Percentiles rank a stretch among this genome's conserved stretches.
phyloP scores from a whole-genome alignment of 1,140 invertebrate genomes.

The Drosophila tsacasi region DNA sequence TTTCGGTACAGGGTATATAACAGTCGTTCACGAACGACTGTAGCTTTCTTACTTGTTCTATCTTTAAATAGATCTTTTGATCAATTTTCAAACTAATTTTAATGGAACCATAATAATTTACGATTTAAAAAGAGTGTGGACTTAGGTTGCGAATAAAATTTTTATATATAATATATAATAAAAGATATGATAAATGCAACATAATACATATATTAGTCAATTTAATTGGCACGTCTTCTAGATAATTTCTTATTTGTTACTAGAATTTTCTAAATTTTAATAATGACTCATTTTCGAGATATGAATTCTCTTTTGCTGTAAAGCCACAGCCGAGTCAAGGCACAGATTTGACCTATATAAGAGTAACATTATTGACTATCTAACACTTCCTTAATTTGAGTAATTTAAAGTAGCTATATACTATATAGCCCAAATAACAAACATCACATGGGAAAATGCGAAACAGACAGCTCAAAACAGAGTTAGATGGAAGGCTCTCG shows the following conservation, averaged over 20 bases:
- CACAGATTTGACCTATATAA: not conserved
- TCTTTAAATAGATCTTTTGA: not conserved
- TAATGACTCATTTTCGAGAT: slow-evolving; percentile 2
- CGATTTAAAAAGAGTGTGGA: too few relatives aligned
- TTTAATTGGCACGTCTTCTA: not conserved
- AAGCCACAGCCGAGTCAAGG: not conserved
- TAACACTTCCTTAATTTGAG: not conserved
- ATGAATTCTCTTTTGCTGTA: not conserved
- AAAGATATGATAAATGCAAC: not conserved
- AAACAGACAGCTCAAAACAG: too few relatives aligned
- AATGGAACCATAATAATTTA: not conserved
- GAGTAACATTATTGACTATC: not conserved
- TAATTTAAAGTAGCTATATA: not conserved
- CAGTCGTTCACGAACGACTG: too few relatives aligned
- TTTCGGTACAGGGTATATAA: too few relatives aligned
- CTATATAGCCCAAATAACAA: too few relatives aligned
- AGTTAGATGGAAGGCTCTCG: too few relatives aligned
- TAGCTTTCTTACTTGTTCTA: too few relatives aligned
- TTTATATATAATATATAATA: too few relatives aligned
- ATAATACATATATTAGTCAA: not conserved
- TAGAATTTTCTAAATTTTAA: not conserved
- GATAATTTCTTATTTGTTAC: not conserved
- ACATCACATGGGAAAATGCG: too few relatives aligned
- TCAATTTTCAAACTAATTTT: not conserved
- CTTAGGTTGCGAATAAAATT: too few relatives aligned